Percentiles rank a stretch among this genome's conserved stretches.
Conservation (phyloP, 1,140 invertebrate genomes). For the Atta cephalotes region DNA sequence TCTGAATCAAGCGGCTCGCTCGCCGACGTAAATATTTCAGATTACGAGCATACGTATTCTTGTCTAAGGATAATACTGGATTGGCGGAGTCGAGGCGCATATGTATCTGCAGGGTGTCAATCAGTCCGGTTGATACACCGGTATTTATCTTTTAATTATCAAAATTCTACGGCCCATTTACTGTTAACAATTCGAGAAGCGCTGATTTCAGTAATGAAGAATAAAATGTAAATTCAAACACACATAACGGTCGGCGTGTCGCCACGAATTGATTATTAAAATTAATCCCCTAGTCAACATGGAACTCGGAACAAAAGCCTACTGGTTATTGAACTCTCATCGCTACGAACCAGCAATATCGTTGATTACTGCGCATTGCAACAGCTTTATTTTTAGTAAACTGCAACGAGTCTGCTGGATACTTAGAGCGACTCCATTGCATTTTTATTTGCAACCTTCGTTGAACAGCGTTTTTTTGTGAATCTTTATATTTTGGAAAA, state of each 20-base stretch:
- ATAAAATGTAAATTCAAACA: conserved; percentile 59
- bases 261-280: conserved; percentile 60
- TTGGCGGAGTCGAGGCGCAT: not conserved
- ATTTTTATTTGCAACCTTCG: not conserved
- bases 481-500: not conserved
- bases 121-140: conserved; percentile 60
- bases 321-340: conserved; percentile 55
- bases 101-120: conserved; percentile 72
- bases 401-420: not conserved
- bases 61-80: conserved; percentile 22
- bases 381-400: conserved; percentile 40
- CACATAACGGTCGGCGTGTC: conserved; percentile 41
- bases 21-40: conserved; percentile 59
- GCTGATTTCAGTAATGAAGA: conserved; percentile 61
- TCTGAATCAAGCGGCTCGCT: not conserved
- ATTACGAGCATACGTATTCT: conserved; percentile 64
- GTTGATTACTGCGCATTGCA: conserved; percentile 27
- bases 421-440: not conserved
- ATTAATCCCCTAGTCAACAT: conserved; percentile 25
- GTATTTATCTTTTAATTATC: conserved; percentile 72
- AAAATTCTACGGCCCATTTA: conserved; percentile 62
- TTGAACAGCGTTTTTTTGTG: not conserved
- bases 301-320: conserved; percentile 49
- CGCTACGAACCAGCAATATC: conserved; percentile 36
- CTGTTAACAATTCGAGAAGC: conserved; percentile 64